phyloP scores from a whole-genome alignment of 2,888 invertebrate species.

The Acrocyrtus sp. region DNA sequence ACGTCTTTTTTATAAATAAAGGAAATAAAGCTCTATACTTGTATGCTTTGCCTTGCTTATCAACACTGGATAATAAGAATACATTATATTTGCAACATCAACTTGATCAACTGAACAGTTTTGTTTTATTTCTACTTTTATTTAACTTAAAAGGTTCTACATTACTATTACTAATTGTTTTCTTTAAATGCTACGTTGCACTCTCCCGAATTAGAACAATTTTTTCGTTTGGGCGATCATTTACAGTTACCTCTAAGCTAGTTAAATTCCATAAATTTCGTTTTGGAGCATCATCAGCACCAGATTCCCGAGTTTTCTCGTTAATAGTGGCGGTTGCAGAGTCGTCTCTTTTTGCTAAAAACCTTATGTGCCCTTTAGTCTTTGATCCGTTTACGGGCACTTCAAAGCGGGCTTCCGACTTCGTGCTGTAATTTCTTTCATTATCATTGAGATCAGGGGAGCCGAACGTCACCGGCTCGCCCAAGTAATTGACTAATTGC shows the following conservation, averaged over 20 bases:
- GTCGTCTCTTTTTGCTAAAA: constrained; percentile 72
- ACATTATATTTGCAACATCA: too few species aligned
- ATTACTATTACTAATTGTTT: too few species aligned
- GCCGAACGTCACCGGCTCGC: constrained; percentile 78
- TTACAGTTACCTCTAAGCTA: constrained; percentile 30
- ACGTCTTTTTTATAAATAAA: too few species aligned
- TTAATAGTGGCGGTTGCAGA: not conserved
- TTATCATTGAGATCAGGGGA: constrained; percentile 71
- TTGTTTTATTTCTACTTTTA: too few species aligned
- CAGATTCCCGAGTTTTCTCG: not conserved
- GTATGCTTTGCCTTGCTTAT: too few species aligned
- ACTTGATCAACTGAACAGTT: too few species aligned
- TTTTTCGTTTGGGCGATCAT: constrained; percentile 42
- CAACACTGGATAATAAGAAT: too few species aligned
- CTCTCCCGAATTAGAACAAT: constrained; percentile 19
- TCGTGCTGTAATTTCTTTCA: constrained; percentile 69
- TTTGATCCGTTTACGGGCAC: constrained; percentile 77
- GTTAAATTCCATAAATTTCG: constrained; percentile 44
- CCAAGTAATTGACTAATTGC: constrained; percentile 75
- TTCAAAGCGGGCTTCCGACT: constrained; percentile 72
- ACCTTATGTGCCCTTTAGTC: constrained; percentile 73
- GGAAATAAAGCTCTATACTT: too few species aligned
- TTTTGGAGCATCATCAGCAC: not conserved
- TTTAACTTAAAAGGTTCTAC: too few species aligned
- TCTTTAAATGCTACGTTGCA: too few species aligned